Evolutionary conservation across 2,797 vertebrate genomes (phyloP).

Genomic region (Caiman crocodilus): DNA sequence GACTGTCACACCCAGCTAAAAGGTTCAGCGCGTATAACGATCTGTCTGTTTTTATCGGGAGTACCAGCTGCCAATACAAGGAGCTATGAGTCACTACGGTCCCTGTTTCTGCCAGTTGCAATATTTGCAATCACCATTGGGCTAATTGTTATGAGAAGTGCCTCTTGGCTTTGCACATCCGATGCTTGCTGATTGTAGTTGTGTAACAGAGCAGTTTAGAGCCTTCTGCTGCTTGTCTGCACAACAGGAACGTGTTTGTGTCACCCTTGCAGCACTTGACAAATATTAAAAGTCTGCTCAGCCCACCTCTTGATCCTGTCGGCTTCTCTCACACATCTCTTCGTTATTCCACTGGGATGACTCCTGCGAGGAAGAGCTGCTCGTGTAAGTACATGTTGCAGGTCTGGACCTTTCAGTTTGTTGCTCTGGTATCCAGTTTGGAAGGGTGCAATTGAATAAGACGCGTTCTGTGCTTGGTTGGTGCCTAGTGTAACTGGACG

Average conservation of each 20-base stretch:
- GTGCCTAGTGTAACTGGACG: not conserved
- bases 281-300: conserved; percentile 18
- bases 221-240: conserved; percentile 51
- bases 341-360: not conserved
- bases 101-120: conserved; percentile 20
- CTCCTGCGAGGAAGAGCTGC: not conserved
- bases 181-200: conserved; percentile 22
- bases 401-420: not conserved
- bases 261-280: conserved; percentile 23
- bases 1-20: rapidly evolving
- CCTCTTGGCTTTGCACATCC: conserved; percentile 28
- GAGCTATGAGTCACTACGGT: conserved; percentile 16
- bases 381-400: rapidly evolving
- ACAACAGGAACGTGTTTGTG: not conserved
- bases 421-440: not conserved
- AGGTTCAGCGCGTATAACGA: not conserved
- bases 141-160: conserved; percentile 57
- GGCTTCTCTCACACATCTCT: not conserved
- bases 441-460: rapidly evolving
- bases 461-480: not conserved
- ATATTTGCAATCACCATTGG: conserved; percentile 40
- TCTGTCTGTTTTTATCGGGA: not conserved
- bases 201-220: conserved; percentile 23
- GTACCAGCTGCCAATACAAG: not conserved
- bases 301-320: not conserved